Percentiles rank a stretch among this genome's conserved stretches.
These are phyloP conservation scores for Paraplagusia blochii DNA, from an alignment of 2,113 vertebrate genomes.

Conservation along the genomic window DNA sequence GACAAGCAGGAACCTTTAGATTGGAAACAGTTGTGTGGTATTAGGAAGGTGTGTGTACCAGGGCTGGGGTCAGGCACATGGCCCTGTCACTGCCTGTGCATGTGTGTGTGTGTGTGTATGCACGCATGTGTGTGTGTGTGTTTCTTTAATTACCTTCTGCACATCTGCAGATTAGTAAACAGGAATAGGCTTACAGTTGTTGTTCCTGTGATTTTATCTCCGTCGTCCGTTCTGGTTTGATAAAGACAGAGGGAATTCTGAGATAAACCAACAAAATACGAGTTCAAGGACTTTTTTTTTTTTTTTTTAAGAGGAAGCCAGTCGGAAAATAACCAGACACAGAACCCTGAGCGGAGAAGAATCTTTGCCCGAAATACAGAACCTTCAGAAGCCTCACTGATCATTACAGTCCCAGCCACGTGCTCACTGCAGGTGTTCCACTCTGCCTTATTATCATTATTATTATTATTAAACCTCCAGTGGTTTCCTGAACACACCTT, in stretches of 20 bases:
- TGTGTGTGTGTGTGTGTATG: conserved; percentile 26
- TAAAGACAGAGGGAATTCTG: too few relatives aligned
- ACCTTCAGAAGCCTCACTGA: conserved; percentile 9
- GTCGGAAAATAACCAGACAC: too few relatives aligned
- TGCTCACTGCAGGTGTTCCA: conserved; percentile 66
- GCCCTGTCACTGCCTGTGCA: conserved; percentile 31
- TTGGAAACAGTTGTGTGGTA: conserved; percentile 79
- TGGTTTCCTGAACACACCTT: conserved; percentile 42
- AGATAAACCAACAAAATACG: too few relatives aligned
- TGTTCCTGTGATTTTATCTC: conserved; percentile 33
- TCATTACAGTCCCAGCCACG: conserved; percentile 38
- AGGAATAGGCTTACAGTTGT: conserved; percentile 43
- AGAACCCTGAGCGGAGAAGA: conserved; percentile 18
- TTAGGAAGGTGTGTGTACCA: conserved; percentile 73
- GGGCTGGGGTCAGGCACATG: conserved; percentile 54
- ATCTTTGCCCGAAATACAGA: conserved; percentile 13
- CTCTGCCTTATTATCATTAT: neutral
- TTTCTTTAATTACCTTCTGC: conserved; percentile 47
- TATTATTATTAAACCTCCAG: conserved; percentile 47
- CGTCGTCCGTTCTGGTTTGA: conserved; percentile 22
- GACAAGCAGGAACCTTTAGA: conserved; percentile 80
- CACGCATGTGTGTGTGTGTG: conserved; percentile 14
- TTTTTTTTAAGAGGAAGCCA: too few relatives aligned
- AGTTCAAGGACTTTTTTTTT: too few relatives aligned
- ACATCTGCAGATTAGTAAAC: conserved; percentile 45